phyloP scores from a whole-genome alignment of 2,888 invertebrate species.

The Anaspis maculata region DNA sequence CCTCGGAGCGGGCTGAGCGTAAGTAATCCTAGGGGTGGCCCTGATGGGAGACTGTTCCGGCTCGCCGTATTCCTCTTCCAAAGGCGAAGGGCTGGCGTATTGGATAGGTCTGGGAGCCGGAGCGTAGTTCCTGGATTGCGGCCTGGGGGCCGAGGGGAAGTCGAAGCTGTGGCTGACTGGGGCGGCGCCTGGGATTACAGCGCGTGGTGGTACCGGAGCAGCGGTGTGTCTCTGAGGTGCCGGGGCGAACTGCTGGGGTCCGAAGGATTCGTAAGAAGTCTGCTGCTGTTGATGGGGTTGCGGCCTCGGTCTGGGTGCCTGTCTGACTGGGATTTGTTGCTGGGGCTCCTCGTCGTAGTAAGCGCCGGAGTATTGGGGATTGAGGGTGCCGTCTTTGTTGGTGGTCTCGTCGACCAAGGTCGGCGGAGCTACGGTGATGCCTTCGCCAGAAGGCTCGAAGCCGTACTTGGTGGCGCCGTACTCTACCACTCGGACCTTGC shows the following conservation, averaged over 20 bases:
- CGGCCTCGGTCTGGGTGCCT: conserved; percentile 27
- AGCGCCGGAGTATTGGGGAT: conserved; percentile 41
- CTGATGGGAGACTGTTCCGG: conserved; percentile 28
- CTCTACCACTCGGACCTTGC: conserved; percentile 75
- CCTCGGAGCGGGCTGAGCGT: conserved; percentile 27
- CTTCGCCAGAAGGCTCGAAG: conserved; percentile 80
- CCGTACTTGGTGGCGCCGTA: conserved; percentile 85
- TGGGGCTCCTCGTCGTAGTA: conserved; percentile 29
- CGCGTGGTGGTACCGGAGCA: conserved; percentile 17
- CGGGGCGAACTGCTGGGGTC: conserved; percentile 23
- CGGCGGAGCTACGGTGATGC: conserved; percentile 69
- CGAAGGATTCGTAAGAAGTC: conserved; percentile 18
- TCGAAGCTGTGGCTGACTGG: conserved; percentile 26
- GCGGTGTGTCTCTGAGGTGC: conserved; percentile 18
- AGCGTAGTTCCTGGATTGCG: conserved; percentile 7
- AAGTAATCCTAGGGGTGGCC: conserved; percentile 27
- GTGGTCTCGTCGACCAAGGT: conserved; percentile 53
- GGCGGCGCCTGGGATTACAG: conserved; percentile 15
- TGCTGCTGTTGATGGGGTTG: conserved; percentile 30
- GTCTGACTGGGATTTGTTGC: conserved; percentile 19
- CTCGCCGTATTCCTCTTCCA: conserved; percentile 29
- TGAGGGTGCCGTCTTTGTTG: conserved; percentile 36
- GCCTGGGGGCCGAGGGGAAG: conserved; percentile 24
- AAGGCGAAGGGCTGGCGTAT: conserved; percentile 16
- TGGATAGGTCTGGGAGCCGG: conserved; percentile 16